A percentile compares a stretch with the other conserved stretches of the same genome.
These are phyloP conservation scores for Acanthosoma haemorrhoidale DNA, from an alignment of 2,888 invertebrate genomes.

Conservation along the genomic window DNA sequence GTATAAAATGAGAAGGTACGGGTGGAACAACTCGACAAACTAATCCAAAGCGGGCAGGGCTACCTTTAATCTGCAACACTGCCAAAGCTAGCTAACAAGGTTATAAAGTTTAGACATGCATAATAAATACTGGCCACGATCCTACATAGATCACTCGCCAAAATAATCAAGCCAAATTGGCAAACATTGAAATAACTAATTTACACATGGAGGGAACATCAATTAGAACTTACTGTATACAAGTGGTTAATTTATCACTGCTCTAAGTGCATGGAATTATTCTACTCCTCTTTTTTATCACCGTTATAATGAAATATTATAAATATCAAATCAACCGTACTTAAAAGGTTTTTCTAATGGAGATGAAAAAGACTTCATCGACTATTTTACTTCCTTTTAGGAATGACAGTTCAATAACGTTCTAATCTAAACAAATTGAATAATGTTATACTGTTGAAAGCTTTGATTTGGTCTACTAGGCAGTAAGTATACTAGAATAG, in stretches of 20 bases:
- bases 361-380: no score
- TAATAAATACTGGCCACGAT: constrained; percentile 2
- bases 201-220: constrained; percentile 17
- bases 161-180: constrained; percentile 28
- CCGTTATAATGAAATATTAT: not conserved
- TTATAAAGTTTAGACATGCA: constrained; percentile 25
- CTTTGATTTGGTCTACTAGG: no score
- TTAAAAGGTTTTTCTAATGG: no score
- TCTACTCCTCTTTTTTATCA: not conserved
- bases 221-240: constrained; percentile 24
- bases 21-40: no score
- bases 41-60: not conserved
- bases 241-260: constrained; percentile 22
- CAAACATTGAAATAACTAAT: constrained; percentile 29
- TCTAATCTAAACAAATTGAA: no score
- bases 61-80: constrained; percentile 9
- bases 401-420: no score
- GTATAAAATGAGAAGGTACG: no score
- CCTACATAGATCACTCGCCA: constrained; percentile 18
- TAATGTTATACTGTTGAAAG: no score
- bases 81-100: not conserved
- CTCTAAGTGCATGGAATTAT: not conserved
- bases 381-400: no score
- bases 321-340: not conserved
- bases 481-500: no score